Evolutionary conservation across 2,888 invertebrate species (phyloP), one percentile per base, ranked within the genome.

Genomic region (Hoplodrina ambigua): DNA sequence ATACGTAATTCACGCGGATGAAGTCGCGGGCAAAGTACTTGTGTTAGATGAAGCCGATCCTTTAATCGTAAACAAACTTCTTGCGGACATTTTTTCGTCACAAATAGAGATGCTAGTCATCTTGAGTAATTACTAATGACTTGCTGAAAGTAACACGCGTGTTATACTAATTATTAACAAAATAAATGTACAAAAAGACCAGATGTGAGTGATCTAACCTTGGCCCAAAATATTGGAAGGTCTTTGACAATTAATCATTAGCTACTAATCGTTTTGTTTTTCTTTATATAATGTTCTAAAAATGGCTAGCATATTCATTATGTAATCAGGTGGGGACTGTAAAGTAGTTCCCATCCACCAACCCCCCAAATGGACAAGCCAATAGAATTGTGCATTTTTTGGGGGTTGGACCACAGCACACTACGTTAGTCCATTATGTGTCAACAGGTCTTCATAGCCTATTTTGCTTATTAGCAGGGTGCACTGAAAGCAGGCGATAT

Each of bases 101-200:
- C 19, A 6, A 10, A 19, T 44, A 49, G 20, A 50, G 5, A 50
- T 49, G 33, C 54, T 54, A 19, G 55, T 76, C 74, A 62, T 63
- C 20, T 13, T 41, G 17, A 30, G 7, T 52, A 55, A 62, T 66
- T 46, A 25, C 7, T 25, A n/a, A 53, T 80, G 63, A 68, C 30
- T 74, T 62, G 46, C 13, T 20, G 8, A 56, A 56, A 33, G 41
- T n/a, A 2, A 49, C n/a, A 41, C 1, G 33, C 8, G 37, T 33
- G 19, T 61, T 55, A 20, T 41, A 54, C 2, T 53, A 50, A 69
- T 54, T 56, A 53, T 19, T 30, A 37, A 19, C 8, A 25, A 80
- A 60, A 79, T 61, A 79, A 60, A 44, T 52, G 8, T 49, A 61
- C 33, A 15, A 41, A 41, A 41, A 11, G 11, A 41, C 11, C 10